Base-by-base conservation (phyloP, 2,888 invertebrate genomes). In the Chaetogeoica ovagalla region DNA sequence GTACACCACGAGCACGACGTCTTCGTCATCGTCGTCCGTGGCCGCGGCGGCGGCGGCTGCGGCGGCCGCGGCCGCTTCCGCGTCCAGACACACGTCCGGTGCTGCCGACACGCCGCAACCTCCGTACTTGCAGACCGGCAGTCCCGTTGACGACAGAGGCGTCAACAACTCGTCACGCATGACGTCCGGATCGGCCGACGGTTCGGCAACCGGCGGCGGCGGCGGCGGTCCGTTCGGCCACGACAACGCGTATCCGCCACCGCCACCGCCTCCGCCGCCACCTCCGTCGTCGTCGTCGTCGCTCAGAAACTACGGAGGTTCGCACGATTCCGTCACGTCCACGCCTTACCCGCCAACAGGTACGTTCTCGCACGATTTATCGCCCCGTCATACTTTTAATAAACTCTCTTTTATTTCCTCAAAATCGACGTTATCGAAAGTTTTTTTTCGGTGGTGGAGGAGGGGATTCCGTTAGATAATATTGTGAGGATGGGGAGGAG, bases 281-380 rank as follows among this genome's bases (percentile, higher is more conserved):
- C 93, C 93, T 86, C 89, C 88, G 57, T 90, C 90, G 91, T 90
- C 91, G 91, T 86, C 90, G 91, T 37, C 21, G 39, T 90, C 91
- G 75, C 70, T 79, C 62, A 23, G 79, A 39, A 79, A 63, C 63
- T 79, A 79, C 79, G 76, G 68, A 2, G 55, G 70, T 19, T 62
- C 69, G 7, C 79, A 79, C 79, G 68, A 92, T 92, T 83, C 91
- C 91, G 84, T 91, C 83, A 63, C 84, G 23, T 82, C 84, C 84
- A 91, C 91, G 82, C 92, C 93, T 63, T 93, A 93, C 85, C 92
- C 92, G 85, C 91, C 93, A 85, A 91, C 93, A 90, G 93, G 93
- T 90, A 90, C 90, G 85, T 83, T 62, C n/a, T n/a, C n/a, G 43
- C 4, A 1, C 19, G 15, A 39, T 43, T 5, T 30, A 23, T 73